A percentile compares a stretch with the other conserved stretches of the same genome.
phyloP scores from a whole-genome alignment of 2,888 invertebrate species.

The Platyscelio sp. region DNA sequence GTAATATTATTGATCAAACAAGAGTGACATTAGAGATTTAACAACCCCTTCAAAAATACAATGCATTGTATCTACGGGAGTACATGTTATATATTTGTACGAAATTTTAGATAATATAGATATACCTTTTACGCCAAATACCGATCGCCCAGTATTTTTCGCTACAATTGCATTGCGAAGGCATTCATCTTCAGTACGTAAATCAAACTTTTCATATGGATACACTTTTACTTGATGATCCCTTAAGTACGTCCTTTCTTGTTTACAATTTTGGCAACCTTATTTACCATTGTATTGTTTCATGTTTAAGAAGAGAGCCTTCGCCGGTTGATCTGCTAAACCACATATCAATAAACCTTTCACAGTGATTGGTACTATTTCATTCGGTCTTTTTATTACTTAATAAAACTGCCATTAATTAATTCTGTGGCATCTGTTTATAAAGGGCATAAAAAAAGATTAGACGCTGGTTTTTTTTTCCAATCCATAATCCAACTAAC shows the following conservation, averaged over 20 bases:
- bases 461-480: neutral
- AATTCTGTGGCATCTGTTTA: neutral
- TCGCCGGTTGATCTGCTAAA: neutral
- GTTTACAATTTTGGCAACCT: constrained; percentile 7
- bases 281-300: constrained; percentile 27
- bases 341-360: neutral
- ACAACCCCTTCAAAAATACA: neutral
- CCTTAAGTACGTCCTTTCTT: neutral
- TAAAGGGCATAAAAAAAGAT: constrained; percentile 33
- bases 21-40: neutral
- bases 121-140: neutral
- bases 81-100: neutral
- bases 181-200: neutral
- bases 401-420: too few species aligned
- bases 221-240: neutral
- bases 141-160: neutral
- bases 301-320: constrained; percentile 19
- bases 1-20: neutral
- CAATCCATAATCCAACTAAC: neutral
- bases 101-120: neutral
- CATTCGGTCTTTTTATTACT: too few species aligned
- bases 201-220: neutral
- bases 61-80: neutral
- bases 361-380: too few species aligned
- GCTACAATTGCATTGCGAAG: neutral